Conservation (phyloP, 2,113 vertebrate genomes). For the Microcebus tavaratra region DNA sequence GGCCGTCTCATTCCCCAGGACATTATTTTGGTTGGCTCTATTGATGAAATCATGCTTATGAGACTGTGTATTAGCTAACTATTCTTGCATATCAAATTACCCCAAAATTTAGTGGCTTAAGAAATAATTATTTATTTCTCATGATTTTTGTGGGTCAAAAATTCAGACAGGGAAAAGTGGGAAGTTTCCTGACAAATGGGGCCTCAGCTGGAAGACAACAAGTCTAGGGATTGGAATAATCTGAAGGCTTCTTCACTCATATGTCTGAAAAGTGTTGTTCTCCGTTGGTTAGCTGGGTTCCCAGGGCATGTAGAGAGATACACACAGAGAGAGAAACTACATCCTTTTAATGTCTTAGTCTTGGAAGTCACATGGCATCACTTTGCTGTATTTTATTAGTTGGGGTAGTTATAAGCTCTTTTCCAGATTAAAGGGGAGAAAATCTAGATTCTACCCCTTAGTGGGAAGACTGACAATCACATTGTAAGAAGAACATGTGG, state of each 20-base stretch:
- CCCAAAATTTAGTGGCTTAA: neutral
- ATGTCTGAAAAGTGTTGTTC: neutral
- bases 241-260: neutral
- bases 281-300: neutral
- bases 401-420: neutral
- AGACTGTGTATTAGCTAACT: neutral
- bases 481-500: neutral
- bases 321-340: neutral
- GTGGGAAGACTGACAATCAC: neutral
- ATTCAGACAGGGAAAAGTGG: neutral
- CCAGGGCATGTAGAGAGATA: neutral
- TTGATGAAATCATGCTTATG: neutral
- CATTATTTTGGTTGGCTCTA: neutral
- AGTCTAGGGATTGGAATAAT: neutral
- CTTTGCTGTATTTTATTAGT: neutral
- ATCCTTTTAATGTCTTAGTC: neutral
- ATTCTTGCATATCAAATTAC: neutral
- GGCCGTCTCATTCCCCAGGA: neutral
- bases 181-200: neutral
- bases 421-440: neutral
- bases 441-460: neutral
- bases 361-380: neutral
- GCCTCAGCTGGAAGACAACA: neutral
- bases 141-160: constrained; percentile 14
- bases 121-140: neutral